These are phyloP conservation scores for Penelope pileata DNA, from an alignment of 2,113 vertebrate genomes.

Conservation along the genomic window DNA sequence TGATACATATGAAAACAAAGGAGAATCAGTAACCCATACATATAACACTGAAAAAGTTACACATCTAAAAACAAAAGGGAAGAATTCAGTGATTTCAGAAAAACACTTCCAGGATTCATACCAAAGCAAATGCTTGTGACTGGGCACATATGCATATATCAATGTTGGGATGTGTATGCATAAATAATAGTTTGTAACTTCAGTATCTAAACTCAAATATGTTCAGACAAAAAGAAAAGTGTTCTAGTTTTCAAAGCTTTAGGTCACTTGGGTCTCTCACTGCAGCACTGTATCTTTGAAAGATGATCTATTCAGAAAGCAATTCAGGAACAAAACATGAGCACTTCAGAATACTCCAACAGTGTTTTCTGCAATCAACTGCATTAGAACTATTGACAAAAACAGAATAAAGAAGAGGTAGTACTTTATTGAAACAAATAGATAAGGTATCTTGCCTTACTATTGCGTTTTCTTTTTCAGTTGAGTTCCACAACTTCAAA, in stretches of 20 bases:
- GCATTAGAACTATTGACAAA: not conserved
- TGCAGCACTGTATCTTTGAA: not conserved
- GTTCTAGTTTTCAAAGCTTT: not conserved
- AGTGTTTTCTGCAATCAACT: not conserved
- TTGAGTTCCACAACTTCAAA: constrained; percentile 40
- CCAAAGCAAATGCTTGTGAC: not conserved
- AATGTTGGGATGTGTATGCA: not conserved
- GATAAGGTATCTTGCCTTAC: not conserved
- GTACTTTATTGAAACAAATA: not conserved
- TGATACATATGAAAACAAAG: not conserved
- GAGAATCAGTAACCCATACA: not conserved
- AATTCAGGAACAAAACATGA: not conserved
- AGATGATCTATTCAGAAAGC: not conserved
- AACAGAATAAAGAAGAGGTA: not conserved
- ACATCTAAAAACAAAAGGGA: not conserved
- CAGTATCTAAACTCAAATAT: not conserved
- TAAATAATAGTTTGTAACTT: not conserved
- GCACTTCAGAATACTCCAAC: not conserved
- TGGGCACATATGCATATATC: too few species aligned
- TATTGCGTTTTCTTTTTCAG: constrained; percentile 44
- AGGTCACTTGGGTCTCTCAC: not conserved
- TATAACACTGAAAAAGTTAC: not conserved
- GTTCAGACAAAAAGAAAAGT: not conserved
- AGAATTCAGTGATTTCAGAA: not conserved
- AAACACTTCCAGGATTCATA: not conserved